A percentile compares a stretch with the other conserved stretches of the same genome.
Evolutionary conservation across 2,888 invertebrate species (phyloP).

Genomic region (Brenthis ino): DNA sequence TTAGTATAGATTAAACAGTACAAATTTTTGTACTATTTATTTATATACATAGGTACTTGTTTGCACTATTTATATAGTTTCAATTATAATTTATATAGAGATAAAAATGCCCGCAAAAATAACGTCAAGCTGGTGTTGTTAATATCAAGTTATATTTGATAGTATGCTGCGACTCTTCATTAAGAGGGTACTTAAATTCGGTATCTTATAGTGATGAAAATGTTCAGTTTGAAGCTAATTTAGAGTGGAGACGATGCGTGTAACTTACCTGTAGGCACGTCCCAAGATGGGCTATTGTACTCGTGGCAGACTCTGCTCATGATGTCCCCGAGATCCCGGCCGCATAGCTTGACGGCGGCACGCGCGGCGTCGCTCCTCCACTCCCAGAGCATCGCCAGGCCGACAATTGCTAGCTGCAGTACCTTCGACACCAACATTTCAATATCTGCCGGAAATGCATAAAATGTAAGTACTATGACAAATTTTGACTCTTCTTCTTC

Average conservation of each 20-base stretch:
- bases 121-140: neutral
- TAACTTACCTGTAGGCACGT: constrained; percentile 64
- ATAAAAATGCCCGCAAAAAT: neutral
- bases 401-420: constrained; percentile 58
- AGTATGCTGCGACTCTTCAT: constrained; percentile 10
- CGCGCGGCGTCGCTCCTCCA: constrained; percentile 55
- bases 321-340: constrained; percentile 68
- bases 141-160: neutral
- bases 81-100: neutral
- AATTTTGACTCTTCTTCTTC: neutral
- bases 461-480: constrained; percentile 2
- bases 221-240: neutral
- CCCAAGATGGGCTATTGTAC: constrained; percentile 75
- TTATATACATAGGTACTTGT: too few relatives aligned
- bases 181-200: constrained; percentile 1
- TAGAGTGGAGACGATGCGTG: neutral
- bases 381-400: constrained; percentile 57
- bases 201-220: neutral
- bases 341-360: constrained; percentile 66
- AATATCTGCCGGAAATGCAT: constrained; percentile 45
- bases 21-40: too few relatives aligned
- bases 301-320: constrained; percentile 73
- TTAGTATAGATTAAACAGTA: too few relatives aligned
- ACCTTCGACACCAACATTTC: constrained; percentile 62
- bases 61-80: too few relatives aligned